phyloP scores from a whole-genome alignment of 1,140 invertebrate genomes.

The Gyrodactylus salaris region DNA sequence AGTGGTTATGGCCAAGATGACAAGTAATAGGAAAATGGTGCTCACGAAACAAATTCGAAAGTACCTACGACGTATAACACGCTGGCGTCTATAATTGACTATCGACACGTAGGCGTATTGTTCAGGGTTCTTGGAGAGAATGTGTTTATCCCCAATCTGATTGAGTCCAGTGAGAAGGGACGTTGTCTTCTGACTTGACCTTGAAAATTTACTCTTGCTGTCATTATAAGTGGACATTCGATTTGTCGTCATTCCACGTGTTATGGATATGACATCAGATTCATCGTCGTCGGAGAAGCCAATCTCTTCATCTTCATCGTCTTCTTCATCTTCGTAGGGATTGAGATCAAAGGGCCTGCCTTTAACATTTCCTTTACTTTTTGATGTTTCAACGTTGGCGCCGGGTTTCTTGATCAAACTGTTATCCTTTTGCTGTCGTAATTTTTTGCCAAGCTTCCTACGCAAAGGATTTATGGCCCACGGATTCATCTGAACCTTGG shows the following conservation, averaged over 20 bases:
- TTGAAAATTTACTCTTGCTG: not conserved
- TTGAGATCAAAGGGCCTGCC: not conserved
- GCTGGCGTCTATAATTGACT: not conserved
- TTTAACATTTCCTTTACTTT: not conserved
- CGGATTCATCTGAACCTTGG: not conserved
- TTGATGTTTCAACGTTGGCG: not conserved
- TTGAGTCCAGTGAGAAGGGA: not conserved
- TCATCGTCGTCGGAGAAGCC: not conserved
- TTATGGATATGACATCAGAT: not conserved
- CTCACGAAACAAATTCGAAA: not conserved
- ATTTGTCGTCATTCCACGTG: not conserved
- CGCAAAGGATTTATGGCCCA: not conserved
- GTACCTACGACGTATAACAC: not conserved
- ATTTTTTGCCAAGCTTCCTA: no score
- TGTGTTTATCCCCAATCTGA: not conserved
- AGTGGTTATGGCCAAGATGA: not conserved
- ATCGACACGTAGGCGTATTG: not conserved
- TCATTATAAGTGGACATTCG: not conserved
- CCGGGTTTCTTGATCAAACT: not conserved
- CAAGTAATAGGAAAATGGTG: not conserved
- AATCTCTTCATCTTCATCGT: not conserved
- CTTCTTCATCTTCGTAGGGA: not conserved
- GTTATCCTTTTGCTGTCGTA: not conserved
- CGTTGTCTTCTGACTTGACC: not conserved
- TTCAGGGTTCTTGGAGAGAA: not conserved